phyloP scores from a whole-genome alignment of 2,797 vertebrate species.

The Syndactyla subalaris region DNA sequence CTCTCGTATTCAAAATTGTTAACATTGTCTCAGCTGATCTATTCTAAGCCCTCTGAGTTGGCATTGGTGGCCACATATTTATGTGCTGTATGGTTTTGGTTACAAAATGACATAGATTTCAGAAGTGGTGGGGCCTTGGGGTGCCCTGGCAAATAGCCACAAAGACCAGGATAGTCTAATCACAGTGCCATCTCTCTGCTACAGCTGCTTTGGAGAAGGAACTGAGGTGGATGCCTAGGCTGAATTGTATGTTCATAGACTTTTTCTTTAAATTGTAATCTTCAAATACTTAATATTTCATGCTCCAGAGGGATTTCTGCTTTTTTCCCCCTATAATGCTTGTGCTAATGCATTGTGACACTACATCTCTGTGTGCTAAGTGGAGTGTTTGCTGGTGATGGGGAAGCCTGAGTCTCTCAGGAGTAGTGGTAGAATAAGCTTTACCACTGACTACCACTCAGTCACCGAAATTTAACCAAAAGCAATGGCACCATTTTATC shows the following conservation, averaged over 20 bases:
- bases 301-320: not conserved
- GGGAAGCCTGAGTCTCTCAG: not conserved
- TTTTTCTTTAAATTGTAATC: not conserved
- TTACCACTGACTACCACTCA: not conserved
- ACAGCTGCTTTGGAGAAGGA: not conserved
- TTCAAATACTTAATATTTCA: not conserved
- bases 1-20: not conserved
- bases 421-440: not conserved
- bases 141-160: not conserved
- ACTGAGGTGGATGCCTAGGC: not conserved
- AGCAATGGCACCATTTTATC: not conserved
- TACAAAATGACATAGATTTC: not conserved
- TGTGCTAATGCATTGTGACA: slow-evolving; percentile 19
- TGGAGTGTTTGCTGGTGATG: not conserved
- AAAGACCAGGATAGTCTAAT: not conserved
- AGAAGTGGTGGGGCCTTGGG: not conserved
- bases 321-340: not conserved
- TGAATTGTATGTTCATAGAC: not conserved
- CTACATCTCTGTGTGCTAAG: not conserved
- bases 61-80: not conserved
- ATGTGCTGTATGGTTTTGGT: not conserved
- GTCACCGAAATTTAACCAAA: not conserved
- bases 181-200: not conserved
- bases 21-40: not conserved
- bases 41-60: not conserved